Percentiles rank a stretch among this genome's conserved stretches.
Conservation (phyloP, 1,140 invertebrate species). For the Drosophila sturtevanti region DNA sequence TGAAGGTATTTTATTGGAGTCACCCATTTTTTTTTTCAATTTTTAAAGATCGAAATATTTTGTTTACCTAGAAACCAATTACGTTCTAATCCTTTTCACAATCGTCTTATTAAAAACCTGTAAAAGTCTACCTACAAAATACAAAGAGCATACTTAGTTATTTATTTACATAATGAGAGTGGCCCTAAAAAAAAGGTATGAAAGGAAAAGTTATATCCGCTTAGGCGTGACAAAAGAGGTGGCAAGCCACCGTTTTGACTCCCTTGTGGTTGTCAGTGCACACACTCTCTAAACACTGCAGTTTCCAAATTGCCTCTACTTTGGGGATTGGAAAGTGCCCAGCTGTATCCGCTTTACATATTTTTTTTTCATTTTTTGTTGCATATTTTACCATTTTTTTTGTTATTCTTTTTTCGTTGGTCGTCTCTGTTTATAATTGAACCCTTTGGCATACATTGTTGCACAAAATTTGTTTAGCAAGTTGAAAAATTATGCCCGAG, state of each 20-base stretch:
- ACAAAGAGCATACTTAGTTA: not conserved
- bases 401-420: slow-evolving; percentile 11
- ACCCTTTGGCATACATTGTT: slow-evolving; percentile 63
- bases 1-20: too few species aligned
- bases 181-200: not conserved
- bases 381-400: not conserved
- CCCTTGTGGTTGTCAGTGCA: slow-evolving; percentile 35
- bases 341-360: slow-evolving; percentile 55
- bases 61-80: too few species aligned
- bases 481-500: slow-evolving; percentile 54
- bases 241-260: slow-evolving; percentile 48
- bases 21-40: too few species aligned
- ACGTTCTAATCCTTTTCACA: too few species aligned
- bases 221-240: slow-evolving; percentile 51
- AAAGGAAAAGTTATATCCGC: slow-evolving; percentile 43
- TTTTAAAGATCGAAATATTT: too few species aligned
- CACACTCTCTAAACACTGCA: slow-evolving; percentile 38
- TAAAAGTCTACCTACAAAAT: too few species aligned
- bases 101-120: too few species aligned
- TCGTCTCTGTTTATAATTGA: slow-evolving; percentile 69
- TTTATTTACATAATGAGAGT: not conserved
- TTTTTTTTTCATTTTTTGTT: slow-evolving; percentile 46
- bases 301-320: slow-evolving; percentile 43
- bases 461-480: slow-evolving; percentile 65
- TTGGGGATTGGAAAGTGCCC: slow-evolving; percentile 33